These are phyloP conservation scores for Mirounga angustirostris DNA, from an alignment of 2,113 vertebrate species.

Conservation along the genomic window DNA sequence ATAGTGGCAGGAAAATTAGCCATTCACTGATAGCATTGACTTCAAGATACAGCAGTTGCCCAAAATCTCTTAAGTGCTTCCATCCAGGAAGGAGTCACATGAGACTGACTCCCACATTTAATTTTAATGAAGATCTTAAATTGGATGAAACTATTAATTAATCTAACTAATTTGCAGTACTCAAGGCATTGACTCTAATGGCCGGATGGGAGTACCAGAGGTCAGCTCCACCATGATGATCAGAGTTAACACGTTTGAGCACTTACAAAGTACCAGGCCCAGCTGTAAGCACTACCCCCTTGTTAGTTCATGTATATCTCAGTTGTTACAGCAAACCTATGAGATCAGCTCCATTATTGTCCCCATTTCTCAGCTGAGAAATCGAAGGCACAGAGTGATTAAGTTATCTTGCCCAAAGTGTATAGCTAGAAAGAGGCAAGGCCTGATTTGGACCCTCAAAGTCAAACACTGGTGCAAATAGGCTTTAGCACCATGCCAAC, in stretches of 20 bases:
- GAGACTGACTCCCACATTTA: conserved; percentile 68
- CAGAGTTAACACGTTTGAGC: neutral
- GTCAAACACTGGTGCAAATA: neutral
- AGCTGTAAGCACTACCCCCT: neutral
- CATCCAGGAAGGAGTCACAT: conserved; percentile 46
- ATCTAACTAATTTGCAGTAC: conserved; percentile 71
- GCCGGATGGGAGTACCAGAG: conserved; percentile 40
- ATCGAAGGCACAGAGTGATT: neutral
- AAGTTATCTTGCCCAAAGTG: neutral
- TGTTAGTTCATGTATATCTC: neutral
- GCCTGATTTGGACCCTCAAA: neutral
- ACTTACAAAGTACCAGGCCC: neutral
- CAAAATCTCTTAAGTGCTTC: conserved; percentile 52
- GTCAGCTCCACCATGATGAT: conserved; percentile 44
- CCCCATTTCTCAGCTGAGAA: neutral
- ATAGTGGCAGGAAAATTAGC: conserved; percentile 35
- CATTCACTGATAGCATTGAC: conserved; percentile 40
- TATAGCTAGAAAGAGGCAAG: neutral
- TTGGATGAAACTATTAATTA: conserved; percentile 74
- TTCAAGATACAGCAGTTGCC: conserved; percentile 59
- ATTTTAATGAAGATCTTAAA: conserved; percentile 76
- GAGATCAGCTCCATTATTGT: neutral
- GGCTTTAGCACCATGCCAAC: neutral
- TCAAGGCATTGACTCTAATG: conserved; percentile 54
- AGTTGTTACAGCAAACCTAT: neutral